These are phyloP conservation scores for Zaprionus gabonicus DNA, from an alignment of 1,140 invertebrate genomes.

Conservation along the genomic window DNA sequence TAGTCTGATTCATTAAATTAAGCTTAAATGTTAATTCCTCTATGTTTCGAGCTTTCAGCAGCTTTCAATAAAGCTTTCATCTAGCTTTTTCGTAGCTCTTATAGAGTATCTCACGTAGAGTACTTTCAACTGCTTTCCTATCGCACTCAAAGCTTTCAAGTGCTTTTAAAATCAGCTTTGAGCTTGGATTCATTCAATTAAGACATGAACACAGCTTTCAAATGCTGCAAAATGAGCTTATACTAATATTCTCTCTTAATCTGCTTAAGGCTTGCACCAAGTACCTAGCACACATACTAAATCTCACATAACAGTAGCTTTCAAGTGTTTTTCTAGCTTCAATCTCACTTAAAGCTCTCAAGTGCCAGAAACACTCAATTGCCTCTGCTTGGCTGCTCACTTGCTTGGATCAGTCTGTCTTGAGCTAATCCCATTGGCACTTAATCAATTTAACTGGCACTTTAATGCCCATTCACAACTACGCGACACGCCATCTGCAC, in stretches of 20 bases:
- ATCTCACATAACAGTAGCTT: no score
- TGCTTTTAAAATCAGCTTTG: neutral
- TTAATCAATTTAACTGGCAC: constrained; percentile 32
- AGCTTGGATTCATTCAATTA: neutral
- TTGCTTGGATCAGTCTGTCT: neutral
- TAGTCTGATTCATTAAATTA: neutral
- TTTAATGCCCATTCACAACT: constrained; percentile 15
- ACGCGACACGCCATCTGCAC: constrained; percentile 12
- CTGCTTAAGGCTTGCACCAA: no score
- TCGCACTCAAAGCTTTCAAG: neutral
- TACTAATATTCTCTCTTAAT: no score
- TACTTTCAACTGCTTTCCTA: no score
- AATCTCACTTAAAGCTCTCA: neutral
- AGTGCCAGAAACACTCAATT: neutral
- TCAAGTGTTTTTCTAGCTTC: neutral
- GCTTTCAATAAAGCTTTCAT: neutral
- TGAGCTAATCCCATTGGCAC: constrained; percentile 7
- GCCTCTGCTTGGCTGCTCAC: neutral
- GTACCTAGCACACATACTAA: no score
- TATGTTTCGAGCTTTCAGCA: neutral
- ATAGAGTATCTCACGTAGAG: neutral
- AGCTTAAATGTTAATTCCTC: neutral
- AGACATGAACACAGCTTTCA: no score
- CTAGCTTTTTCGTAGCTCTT: neutral
- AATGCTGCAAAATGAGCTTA: no score